phyloP scores from a whole-genome alignment of 2,113 vertebrate genomes.

The Penelope pileata region DNA sequence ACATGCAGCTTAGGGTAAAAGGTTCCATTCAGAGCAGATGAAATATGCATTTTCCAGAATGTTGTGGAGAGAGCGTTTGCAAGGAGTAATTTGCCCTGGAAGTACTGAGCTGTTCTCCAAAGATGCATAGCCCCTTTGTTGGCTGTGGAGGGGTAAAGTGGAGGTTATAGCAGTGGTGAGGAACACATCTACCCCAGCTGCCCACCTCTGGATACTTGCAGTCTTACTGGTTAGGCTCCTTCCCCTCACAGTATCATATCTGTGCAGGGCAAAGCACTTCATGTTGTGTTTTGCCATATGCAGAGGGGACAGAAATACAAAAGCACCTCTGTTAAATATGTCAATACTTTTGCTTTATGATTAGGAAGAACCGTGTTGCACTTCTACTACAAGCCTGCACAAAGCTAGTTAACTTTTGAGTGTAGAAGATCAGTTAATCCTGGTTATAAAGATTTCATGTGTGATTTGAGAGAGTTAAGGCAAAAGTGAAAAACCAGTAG shows the following conservation, averaged over 20 bases:
- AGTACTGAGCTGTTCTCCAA: not conserved
- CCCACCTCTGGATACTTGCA: not conserved
- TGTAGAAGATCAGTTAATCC: not conserved
- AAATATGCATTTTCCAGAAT: not conserved
- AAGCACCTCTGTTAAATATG: not conserved
- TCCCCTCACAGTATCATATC: not conserved
- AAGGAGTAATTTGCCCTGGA: not conserved
- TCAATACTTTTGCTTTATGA: not conserved
- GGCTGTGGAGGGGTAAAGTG: not conserved
- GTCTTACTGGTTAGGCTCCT: not conserved
- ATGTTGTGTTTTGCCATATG: not conserved
- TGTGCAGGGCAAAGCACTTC: not conserved
- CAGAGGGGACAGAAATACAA: not conserved
- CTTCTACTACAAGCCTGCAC: not conserved
- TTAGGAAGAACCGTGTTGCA: not conserved
- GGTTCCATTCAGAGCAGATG: not conserved
- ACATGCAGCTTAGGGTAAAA: not conserved
- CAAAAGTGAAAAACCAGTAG: not conserved
- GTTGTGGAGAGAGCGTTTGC: not conserved
- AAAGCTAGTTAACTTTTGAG: not conserved
- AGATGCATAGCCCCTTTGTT: not conserved
- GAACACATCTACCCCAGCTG: fast-evolving
- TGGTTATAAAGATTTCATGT: not conserved
- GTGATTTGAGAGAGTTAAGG: not conserved
- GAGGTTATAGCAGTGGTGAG: not conserved